Evolutionary conservation across 2,113 vertebrate genomes (phyloP).

Genomic region (Catharus fuscescens): DNA sequence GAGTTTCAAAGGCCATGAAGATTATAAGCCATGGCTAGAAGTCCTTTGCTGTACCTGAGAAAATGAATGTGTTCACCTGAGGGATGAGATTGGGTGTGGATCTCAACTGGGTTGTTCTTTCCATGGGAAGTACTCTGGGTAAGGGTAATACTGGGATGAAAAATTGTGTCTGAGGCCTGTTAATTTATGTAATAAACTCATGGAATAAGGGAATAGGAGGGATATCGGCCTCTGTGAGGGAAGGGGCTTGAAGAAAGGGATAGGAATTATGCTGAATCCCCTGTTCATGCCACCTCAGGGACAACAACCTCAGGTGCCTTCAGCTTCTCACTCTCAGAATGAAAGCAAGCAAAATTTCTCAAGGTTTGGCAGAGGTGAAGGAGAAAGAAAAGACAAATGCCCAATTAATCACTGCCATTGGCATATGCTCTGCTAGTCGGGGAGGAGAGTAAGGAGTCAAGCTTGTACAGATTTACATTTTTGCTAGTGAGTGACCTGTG

Average conservation of each 20-base stretch:
- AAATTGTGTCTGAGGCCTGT: not conserved
- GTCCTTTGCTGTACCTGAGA: not conserved
- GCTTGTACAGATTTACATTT: not conserved
- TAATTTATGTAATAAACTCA: not conserved
- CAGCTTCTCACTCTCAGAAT: not conserved
- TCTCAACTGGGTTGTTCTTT: not conserved
- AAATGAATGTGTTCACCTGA: not conserved
- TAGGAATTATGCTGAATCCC: not conserved
- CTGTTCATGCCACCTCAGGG: not conserved
- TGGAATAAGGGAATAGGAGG: not conserved
- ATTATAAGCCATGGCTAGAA: not conserved
- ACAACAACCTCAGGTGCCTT: not conserved
- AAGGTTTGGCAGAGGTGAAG: not conserved
- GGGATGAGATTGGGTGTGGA: fast-evolving
- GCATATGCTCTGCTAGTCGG: not conserved
- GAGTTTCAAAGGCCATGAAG: not conserved
- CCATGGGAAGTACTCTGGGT: not conserved
- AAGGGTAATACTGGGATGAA: not conserved
- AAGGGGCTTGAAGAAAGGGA: not conserved
- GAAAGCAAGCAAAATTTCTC: not conserved
- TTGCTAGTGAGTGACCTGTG: not conserved
- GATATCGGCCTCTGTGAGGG: not conserved
- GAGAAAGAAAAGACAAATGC: not conserved
- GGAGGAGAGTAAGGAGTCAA: not conserved
- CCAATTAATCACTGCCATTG: not conserved